Conservation (phyloP, 30 jellyfish, hydroid and myxozoan species). For the Aurelia aurita complex sp. Pacific region DNA sequence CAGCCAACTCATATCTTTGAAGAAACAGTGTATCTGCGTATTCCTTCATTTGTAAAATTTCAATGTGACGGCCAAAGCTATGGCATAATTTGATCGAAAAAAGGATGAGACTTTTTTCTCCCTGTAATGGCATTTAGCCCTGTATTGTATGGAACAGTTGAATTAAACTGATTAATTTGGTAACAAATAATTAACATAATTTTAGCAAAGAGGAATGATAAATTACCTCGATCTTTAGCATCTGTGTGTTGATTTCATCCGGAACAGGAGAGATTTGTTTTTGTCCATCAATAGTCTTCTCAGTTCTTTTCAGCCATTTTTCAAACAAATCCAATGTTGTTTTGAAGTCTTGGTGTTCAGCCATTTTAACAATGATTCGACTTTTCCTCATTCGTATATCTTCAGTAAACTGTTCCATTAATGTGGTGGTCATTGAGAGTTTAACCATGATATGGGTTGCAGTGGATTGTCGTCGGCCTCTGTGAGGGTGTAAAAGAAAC, state of each 20-base stretch:
- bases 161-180: too few species aligned
- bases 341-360: conserved; percentile 72
- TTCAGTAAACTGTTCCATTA: conserved; percentile 69
- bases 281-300: conserved; percentile 65
- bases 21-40: too few species aligned
- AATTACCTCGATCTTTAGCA: conserved; percentile 64
- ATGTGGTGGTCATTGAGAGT: conserved; percentile 50
- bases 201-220: background rate
- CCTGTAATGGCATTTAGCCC: too few species aligned
- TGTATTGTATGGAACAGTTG: too few species aligned
- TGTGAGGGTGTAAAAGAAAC: background rate
- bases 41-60: too few species aligned
- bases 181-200: too few species aligned
- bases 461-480: conserved; percentile 75
- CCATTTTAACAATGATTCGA: conserved; percentile 54
- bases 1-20: too few species aligned
- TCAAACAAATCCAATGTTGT: conserved; percentile 73
- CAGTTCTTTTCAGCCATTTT: conserved; percentile 86
- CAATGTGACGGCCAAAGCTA: too few species aligned
- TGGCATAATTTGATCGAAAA: too few species aligned
- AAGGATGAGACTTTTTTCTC: too few species aligned
- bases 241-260: conserved; percentile 71
- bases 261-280: conserved; percentile 68
- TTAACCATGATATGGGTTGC: conserved; percentile 62
- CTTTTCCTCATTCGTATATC: conserved; percentile 62